Evolutionary conservation across 2,113 vertebrate genomes (phyloP).

Genomic region (Anoura caudifer): DNA sequence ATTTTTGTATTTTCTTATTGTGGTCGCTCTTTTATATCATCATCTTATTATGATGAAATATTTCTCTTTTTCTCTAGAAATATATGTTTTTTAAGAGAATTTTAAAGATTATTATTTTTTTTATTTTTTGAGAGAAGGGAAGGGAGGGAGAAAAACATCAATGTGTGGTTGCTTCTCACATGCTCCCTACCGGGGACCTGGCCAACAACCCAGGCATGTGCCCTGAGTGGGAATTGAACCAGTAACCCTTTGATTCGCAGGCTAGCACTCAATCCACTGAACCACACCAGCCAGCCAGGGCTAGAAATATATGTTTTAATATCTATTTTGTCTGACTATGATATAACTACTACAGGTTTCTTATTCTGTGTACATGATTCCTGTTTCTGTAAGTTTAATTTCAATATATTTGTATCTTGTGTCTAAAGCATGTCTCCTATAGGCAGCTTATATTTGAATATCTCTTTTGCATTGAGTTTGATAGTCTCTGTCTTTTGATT

Average conservation of each 20-base stretch:
- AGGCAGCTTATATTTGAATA: neutral
- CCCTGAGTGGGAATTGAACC: too few relatives aligned
- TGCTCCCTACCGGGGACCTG: too few relatives aligned
- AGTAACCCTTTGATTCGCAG: too few relatives aligned
- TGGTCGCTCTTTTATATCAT: neutral
- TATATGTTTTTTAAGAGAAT: neutral
- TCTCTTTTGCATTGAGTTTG: neutral
- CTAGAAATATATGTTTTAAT: neutral
- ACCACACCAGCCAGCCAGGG: too few relatives aligned
- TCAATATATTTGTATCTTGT: neutral
- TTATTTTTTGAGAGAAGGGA: too few relatives aligned
- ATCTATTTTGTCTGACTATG: neutral
- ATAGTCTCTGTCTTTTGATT: neutral
- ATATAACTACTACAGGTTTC: neutral
- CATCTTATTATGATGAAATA: neutral
- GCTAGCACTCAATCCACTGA: too few relatives aligned
- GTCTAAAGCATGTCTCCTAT: neutral
- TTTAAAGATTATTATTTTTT: too few relatives aligned
- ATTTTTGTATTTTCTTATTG: neutral
- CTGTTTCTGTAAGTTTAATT: neutral
- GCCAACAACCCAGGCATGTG: too few relatives aligned
- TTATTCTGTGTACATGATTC: neutral
- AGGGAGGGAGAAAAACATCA: too few relatives aligned
- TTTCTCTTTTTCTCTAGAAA: neutral
- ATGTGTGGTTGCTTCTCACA: too few relatives aligned